A percentile compares a stretch with the other conserved stretches of the same genome.
These are phyloP conservation scores for Nephrotoma flavescens DNA, from an alignment of 2,888 invertebrate genomes.

Conservation along the genomic window DNA sequence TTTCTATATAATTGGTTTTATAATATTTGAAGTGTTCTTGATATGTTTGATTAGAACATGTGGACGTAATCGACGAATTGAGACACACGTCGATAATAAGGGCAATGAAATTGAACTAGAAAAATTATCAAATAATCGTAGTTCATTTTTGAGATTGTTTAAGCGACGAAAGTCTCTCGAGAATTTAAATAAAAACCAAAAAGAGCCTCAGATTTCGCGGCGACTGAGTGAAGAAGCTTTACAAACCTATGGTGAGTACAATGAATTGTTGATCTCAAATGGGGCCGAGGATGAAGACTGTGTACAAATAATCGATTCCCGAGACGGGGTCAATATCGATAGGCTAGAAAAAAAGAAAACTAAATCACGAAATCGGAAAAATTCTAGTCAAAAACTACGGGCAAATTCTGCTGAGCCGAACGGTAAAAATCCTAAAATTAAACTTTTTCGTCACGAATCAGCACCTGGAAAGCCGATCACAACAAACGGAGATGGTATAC, in stretches of 20 bases:
- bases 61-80: constrained; percentile 14
- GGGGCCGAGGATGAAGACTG: constrained; percentile 30
- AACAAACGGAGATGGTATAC: constrained; percentile 24
- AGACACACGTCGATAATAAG: constrained; percentile 18
- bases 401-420: constrained; percentile 1
- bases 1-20: constrained; percentile 13
- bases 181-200: constrained; percentile 37
- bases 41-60: not conserved
- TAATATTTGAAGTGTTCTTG: constrained; percentile 13
- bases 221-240: constrained; percentile 64
- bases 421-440: constrained; percentile 17
- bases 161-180: constrained; percentile 50
- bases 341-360: constrained; percentile 13
- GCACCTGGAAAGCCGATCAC: constrained; percentile 17
- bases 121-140: not conserved
- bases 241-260: constrained; percentile 42
- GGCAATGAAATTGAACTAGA: constrained; percentile 17
- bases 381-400: constrained; percentile 19
- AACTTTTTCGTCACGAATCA: constrained; percentile 32
- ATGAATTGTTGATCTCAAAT: constrained; percentile 38
- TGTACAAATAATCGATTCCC: constrained; percentile 29
- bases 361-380: constrained; percentile 12
- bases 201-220: constrained; percentile 40
- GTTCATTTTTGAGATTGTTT: not conserved
- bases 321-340: constrained; percentile 16